Base-by-base conservation (phyloP, 2,797 vertebrate species). In the Halcyon smyrnensis region DNA sequence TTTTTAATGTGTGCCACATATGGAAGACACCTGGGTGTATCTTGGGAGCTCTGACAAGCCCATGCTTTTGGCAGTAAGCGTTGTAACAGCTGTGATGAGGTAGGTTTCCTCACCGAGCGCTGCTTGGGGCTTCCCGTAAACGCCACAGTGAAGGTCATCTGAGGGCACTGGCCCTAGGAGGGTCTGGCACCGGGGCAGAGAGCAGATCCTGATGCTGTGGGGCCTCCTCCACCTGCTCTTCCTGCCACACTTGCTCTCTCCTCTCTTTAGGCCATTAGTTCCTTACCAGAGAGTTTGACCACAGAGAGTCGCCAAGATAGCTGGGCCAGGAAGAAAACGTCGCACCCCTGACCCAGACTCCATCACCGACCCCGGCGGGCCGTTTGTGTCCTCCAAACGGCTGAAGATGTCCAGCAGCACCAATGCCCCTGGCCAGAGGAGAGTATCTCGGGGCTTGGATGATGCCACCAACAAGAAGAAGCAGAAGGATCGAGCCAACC, bases 271-370 rank as follows among this genome's bases (percentile, higher is more conserved):
- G 98, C 95, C 98, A 97, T 98, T 97, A 97, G 98, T 99, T 99
- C 98, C 97, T 98, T 99, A 98, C 98, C 98, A 97, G 98, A 99
- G 98, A 98, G 96, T 98, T 99, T 98, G 98, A 97, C 97, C 98
- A 98, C 98, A 97, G 97, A 99, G 99, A 98, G 97, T 99, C 99
- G 99, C 99, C 99, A 99, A 99, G 98, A 99, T 99, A 99, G 99
- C 99, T 97, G 99, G 99, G 98, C 98, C 99, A 96, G 98, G 99
- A 98, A 99, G 99, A 98, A 99, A 99, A 98, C 99, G 99, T 97
- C 99, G 98, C 98, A 99, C 98, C 98, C 99, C 99, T 99, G 99
- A 99, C 98, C 99, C 99, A 99, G 99, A 99, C 98, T 98, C 99
- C 97, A 98, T 99, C 98, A 99, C 99, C 41, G 99, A 99, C 97